Evolutionary conservation across 2,113 vertebrate genomes (phyloP), one percentile per base, ranked within the genome.

Genomic region (Saccopteryx leptura): DNA sequence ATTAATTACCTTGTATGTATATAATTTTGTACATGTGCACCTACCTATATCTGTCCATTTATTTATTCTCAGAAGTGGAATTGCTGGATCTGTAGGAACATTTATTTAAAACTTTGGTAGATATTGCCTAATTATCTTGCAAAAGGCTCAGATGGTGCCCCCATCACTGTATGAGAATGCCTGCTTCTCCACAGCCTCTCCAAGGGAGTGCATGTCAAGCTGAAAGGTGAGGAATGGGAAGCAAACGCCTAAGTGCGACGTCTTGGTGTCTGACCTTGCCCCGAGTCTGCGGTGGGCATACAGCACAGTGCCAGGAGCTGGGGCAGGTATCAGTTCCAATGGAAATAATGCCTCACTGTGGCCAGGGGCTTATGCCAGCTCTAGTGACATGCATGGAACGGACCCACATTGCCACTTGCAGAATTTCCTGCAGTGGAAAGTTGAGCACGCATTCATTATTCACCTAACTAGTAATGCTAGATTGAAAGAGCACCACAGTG

Each of bases 351-450:
- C 88, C 78, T 90, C 10, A 56, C 65, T 8, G 11, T 31, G 48
- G 88, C 66, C 12, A 13, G 52, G 56, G 90, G 65, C 69, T 5
- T 46, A 75, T 13, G 1, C 85, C 93, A 93, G 14, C 83, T 92
- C 74, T 93, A 50, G 52, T 94, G 88, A 94, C 92, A 97, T 90
- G 69, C 71, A 72, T 60, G 85, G 93, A 91, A 95, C 86, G 72
- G 90, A 93, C 92, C 93, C 69, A 75, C 7, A 17, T 97, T 91
- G 82, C 78, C 90, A 75, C 95, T 89, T 92, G 91, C 69, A 88
- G 95, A 88, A 88, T 82, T 88, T 88, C 82, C 52, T 92, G 91
- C 46, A 90, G 81, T 91, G 86, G 96, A 97, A 96, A 96, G 92
- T 88, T 89, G 52, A 78, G 63, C 54, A 23, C 61, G 66, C 90